Base-by-base conservation (phyloP, 2,888 invertebrate species). In the Mesorhabditis sp. region DNA sequence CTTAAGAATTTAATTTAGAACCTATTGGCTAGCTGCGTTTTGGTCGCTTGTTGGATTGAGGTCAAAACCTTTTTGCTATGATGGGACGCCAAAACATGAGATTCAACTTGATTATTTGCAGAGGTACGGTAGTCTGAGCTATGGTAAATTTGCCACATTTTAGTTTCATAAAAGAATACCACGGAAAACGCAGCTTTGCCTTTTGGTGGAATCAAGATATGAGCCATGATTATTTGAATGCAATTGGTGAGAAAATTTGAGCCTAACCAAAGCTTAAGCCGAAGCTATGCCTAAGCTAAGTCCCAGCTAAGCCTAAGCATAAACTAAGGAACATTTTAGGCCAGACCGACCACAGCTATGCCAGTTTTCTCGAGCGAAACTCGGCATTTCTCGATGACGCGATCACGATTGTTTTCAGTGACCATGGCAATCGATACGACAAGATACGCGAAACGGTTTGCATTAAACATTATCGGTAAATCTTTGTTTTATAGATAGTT, bases 361-460 rank as follows among this genome's bases (percentile, higher is more conserved):
- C 70, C 5, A 61, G 63, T 10, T 80, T 81, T 63, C 69, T 81
- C 44, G 62, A 66, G n/a, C 68, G 62, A 44, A 75, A 77, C 63
- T 72, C 73, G 61, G 28, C 68, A n/a, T 13, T 43, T 15, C 66
- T 83, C 61, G 70, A 80, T 5, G 74, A 82, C 45, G 71, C 80
- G 10, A 74, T 81, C n/a, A 69, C 82, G 5, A 71, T 81, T 43
- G 64, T 83, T 5, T 71, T 86, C 72, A 86, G 86, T 70, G 87
- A 87, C 72, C 87, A 87, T 74, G 87, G 87, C 13, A 85, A 86
- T 76, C 80, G 87, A 45, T 87, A 86, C 70, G 87, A 86, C 43
- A 74, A 76, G 45, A 86, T 87, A 45, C 76, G 87, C 61, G 82
- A 85, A 67, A 86, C 87, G 4, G 86, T 76, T 15, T 67, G 63